Evolutionary conservation across 2,888 invertebrate genomes (phyloP), one percentile per base, ranked within the genome.

Genomic region (Camponotus fellah): DNA sequence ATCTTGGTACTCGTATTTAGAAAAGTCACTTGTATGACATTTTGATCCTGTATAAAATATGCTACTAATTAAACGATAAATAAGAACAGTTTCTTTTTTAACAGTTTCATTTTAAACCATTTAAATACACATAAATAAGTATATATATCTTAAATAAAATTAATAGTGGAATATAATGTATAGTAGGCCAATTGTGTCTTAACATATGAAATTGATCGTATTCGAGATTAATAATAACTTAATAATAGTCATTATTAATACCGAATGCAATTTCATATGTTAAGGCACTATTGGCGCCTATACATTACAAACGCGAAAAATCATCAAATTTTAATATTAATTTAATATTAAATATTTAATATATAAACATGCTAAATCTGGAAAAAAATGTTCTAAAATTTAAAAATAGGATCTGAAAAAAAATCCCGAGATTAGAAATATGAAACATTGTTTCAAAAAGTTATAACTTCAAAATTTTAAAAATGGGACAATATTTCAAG

Each of bases 61-160:
- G 26, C 26, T 26, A 26, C 26, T 26, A 26, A 26, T 26, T 26
- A 26, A 46, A 68, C 6, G 6, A 10, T 37, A 37, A 71, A 56
- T 56, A 21, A 1, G 8, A 17, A 46, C 26, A 21, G 12, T 43
- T 66, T 43, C 26, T 26, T 12, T 66, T 14, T 14, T n/a, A 17
- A 46, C 26, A 21, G 12, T 43, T 66, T 43, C 26, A 43, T 12
- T 66, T 14, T 14, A 40, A 65, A 5, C 9, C 14, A 2, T 21
- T 37, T n/a, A 34, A 3, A 4, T 10, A 37, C 26, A 26, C 26
- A 26, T 26, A 26, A 26, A 26, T 26, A 26, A 26, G 26, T 65
- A n/a, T 40, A 65, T 37, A 65, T 65, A 65, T 37, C 5, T 5
- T 5, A 64, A 37, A 65, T 65, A 65, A 65, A 46, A 66, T 9